Evolutionary conservation across 2,113 vertebrate species (phyloP).

Genomic region (Tylochromis polylepis): DNA sequence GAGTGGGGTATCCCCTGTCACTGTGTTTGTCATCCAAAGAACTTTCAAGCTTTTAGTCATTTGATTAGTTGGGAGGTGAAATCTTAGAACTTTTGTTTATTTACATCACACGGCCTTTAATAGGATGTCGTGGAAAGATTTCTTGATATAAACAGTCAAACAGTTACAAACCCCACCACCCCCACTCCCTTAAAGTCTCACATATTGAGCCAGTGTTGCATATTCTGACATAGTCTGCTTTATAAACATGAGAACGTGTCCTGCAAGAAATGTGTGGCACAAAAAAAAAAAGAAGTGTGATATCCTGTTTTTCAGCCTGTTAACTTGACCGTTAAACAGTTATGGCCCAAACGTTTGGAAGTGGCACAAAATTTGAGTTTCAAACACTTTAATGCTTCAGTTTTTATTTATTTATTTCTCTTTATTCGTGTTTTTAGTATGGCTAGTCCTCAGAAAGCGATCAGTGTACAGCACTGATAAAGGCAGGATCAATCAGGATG

Average conservation of each 20-base stretch:
- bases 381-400: not conserved
- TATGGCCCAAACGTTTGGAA: not conserved
- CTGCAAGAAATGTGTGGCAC: not conserved
- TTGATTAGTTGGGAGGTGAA: not conserved
- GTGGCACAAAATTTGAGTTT: not conserved
- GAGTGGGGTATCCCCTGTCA: not conserved
- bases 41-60: fast-evolving
- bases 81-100: not conserved
- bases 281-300: not conserved
- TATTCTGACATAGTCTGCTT: not conserved
- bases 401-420: not conserved
- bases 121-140: not conserved
- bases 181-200: fast-evolving
- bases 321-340: not conserved
- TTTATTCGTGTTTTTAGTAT: not conserved
- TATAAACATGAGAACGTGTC: fast-evolving
- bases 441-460: not conserved
- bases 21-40: not conserved
- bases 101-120: fast-evolving
- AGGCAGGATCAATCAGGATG: not conserved
- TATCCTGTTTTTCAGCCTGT: not conserved
- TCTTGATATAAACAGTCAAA: not conserved
- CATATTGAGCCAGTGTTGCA: not conserved
- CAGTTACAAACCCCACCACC: not conserved
- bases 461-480: not conserved